These are phyloP conservation scores for Megamerina dolium DNA, from an alignment of 2,888 invertebrate species.

Conservation along the genomic window DNA sequence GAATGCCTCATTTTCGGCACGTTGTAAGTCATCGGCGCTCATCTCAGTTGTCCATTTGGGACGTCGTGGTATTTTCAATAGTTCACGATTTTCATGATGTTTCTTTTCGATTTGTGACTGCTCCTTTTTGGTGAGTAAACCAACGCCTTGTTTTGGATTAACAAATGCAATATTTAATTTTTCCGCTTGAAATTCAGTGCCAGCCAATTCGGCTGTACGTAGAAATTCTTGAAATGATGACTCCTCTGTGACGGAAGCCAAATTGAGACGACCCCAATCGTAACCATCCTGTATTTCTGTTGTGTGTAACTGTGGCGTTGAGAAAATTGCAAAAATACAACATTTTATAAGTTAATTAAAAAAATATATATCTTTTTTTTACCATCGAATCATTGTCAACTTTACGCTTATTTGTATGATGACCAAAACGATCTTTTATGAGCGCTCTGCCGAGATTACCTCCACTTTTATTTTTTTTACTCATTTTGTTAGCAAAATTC, in stretches of 20 bases:
- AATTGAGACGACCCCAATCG: slow-evolving; percentile 84
- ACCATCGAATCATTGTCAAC: slow-evolving; percentile 71
- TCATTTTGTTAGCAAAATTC: slow-evolving; percentile 55
- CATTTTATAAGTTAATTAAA: neutral
- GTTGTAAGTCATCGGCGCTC: slow-evolving; percentile 72
- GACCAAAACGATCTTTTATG: slow-evolving; percentile 70
- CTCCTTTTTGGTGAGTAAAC: slow-evolving; percentile 59
- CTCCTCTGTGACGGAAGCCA: slow-evolving; percentile 91
- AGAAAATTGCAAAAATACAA: slow-evolving; percentile 8
- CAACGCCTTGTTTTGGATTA: slow-evolving; percentile 56
- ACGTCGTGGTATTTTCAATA: slow-evolving; percentile 76
- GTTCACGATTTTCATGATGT: slow-evolving; percentile 57
- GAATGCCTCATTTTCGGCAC: slow-evolving; percentile 75
- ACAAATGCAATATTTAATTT: slow-evolving; percentile 78
- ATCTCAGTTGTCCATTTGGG: slow-evolving; percentile 75
- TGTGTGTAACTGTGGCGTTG: slow-evolving; percentile 59
- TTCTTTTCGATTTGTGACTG: slow-evolving; percentile 51
- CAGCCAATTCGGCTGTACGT: slow-evolving; percentile 89
- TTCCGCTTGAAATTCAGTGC: slow-evolving; percentile 88
- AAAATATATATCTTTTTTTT: slow-evolving; percentile 24
- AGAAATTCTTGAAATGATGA: slow-evolving; percentile 95
- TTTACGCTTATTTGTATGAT: slow-evolving; percentile 58
- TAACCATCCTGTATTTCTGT: slow-evolving; percentile 85
- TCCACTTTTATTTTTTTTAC: slow-evolving; percentile 61
- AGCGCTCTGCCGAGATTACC: slow-evolving; percentile 60